Percentiles rank a stretch among this genome's conserved stretches.
Evolutionary conservation across 2,888 invertebrate genomes (phyloP).

Genomic region (Euzophera pinguis): DNA sequence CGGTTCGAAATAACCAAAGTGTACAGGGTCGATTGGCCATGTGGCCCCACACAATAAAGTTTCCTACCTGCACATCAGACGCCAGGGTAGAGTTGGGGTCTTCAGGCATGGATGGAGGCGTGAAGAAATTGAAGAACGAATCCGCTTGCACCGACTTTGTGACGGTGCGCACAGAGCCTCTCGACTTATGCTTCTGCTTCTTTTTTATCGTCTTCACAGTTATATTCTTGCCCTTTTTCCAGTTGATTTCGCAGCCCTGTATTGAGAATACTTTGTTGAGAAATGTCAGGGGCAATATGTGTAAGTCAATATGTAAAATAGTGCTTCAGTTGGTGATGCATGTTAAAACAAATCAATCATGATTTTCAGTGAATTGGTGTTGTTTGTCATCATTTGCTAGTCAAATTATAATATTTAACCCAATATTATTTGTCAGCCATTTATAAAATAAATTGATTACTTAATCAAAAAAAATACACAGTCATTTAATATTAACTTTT

Average conservation of each 20-base stretch:
- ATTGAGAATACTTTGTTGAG: too few species aligned
- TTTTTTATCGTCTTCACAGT: slow-evolving; percentile 98
- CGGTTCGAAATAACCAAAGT: too few species aligned
- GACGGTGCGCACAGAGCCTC: slow-evolving; percentile 95
- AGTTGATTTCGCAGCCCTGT: slow-evolving; percentile 95
- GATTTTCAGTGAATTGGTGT: slow-evolving; percentile 62
- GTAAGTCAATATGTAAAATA: neutral
- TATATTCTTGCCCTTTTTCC: slow-evolving; percentile 98
- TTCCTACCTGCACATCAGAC: slow-evolving; percentile 88
- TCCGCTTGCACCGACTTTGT: slow-evolving; percentile 97
- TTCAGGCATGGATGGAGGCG: slow-evolving; percentile 92
- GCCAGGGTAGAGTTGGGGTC: slow-evolving; percentile 90
- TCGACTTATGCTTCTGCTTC: slow-evolving; percentile 99
- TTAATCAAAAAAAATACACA: too few species aligned
- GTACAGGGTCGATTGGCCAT: too few species aligned
- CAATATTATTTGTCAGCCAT: too few species aligned
- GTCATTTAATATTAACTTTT: too few species aligned
- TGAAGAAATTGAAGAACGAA: slow-evolving; percentile 99
- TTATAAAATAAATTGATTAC: too few species aligned
- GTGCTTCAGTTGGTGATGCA: slow-evolving; percentile 75
- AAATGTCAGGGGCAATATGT: too few species aligned
- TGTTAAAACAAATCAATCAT: slow-evolving; percentile 66
- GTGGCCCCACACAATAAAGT: too few species aligned
- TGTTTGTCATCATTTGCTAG: slow-evolving; percentile 52
- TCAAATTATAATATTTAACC: too few species aligned